phyloP scores from a whole-genome alignment of 2,797 vertebrate species.

The Lacerta viridis region DNA sequence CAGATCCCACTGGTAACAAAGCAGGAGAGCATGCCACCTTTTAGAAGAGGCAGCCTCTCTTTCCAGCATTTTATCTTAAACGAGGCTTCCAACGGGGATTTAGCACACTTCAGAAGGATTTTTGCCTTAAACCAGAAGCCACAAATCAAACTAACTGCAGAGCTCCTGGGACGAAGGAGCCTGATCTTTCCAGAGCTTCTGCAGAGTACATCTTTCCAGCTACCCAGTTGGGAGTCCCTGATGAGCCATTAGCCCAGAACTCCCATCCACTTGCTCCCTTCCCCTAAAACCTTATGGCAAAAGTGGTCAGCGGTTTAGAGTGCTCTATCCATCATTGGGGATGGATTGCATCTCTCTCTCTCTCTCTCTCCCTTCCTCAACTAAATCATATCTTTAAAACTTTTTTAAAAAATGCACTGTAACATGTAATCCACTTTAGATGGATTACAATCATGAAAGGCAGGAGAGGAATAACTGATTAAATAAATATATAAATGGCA shows the following conservation, averaged over 20 bases:
- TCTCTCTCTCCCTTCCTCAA: background rate
- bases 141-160: constrained; percentile 69
- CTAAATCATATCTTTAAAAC: background rate
- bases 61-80: constrained; percentile 60
- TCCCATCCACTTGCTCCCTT: background rate
- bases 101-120: constrained; percentile 72
- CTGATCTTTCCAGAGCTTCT: constrained; percentile 38
- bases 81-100: constrained; percentile 60
- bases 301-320: background rate
- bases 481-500: too few relatives aligned
- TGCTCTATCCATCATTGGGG: too few relatives aligned
- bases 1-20: constrained; percentile 58
- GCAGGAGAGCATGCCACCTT: constrained; percentile 35
- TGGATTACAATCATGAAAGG: background rate
- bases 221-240: constrained; percentile 17
- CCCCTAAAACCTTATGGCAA: background rate
- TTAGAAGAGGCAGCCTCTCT: constrained; percentile 53
- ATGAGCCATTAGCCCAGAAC: background rate
- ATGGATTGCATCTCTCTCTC: background rate
- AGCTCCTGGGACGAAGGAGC: constrained; percentile 67
- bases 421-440: background rate
- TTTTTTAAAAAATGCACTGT: too few relatives aligned
- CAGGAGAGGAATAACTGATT: too few relatives aligned
- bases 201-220: constrained; percentile 35
- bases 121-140: constrained; percentile 64